Evolutionary conservation across 2,797 vertebrate genomes (phyloP), one percentile per base, ranked within the genome.

Genomic region (Aplochiton taeniatus): DNA sequence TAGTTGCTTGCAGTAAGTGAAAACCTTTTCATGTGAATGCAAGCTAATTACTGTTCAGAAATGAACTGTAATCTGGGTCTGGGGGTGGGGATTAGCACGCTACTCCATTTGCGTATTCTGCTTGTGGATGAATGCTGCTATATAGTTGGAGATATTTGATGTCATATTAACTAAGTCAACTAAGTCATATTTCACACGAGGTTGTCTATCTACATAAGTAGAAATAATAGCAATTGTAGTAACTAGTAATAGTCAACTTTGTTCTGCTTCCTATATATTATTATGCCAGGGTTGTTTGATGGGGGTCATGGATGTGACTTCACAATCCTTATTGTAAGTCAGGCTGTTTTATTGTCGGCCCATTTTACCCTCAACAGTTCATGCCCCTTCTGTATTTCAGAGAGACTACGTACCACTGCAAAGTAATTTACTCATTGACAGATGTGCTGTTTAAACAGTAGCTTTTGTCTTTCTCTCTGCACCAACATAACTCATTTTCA

Each of bases 71-170:
- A 76, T 74, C 60, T 60, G 61, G 41, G 31, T 31, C 31, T 63
- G 63, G 44, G 61, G 41, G 31, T 31, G 3, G 61, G 63, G 44
- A 64, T 65, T 75, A 41, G 54, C 49, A 44, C 60, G 66, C 51
- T 71, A 50, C 70, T 63, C 67, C 14, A 67, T 57, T n/a, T 8
- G 52, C 6, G 53, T 68, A 48, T 84, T 82, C 70, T 85, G 85
- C 67, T 63, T 70, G 5, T 1, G 45, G 41, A 53, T 56, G 50
- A 72, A 3, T 31, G 6, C 31, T 2, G 31, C 6, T 31, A 2
- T 31, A 31, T 31, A 31, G 31, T 31, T 31, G 31, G 31, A 31
- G 31, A 31, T 31, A 31, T 31, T 31, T 31, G 31, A 3, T 31
- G 31, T 31, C 31, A 31, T 31, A 6, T 31, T 31, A n/a, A n/a